These are phyloP conservation scores for Dolichotis patagonum DNA, from an alignment of 2,113 vertebrate species.

Conservation along the genomic window DNA sequence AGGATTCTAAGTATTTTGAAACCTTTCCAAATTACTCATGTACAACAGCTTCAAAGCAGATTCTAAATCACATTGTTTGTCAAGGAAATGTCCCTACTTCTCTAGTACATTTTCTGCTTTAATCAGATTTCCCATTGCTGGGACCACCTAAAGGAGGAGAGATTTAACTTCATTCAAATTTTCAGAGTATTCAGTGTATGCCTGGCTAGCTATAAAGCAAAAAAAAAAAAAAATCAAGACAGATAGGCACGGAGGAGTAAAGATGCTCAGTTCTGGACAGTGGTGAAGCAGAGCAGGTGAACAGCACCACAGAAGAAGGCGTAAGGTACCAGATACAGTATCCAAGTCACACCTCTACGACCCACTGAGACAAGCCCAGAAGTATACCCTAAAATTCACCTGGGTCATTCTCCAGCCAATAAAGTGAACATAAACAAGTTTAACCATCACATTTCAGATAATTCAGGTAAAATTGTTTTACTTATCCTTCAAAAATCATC, in stretches of 20 bases:
- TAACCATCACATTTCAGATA: neutral
- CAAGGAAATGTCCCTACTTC: neutral
- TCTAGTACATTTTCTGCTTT: neutral
- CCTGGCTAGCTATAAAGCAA: neutral
- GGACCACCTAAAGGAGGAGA: neutral
- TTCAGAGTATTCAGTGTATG: neutral
- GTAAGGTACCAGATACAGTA: neutral
- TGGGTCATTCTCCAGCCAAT: neutral
- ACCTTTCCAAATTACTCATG: neutral
- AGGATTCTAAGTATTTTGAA: neutral
- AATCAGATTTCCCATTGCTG: neutral
- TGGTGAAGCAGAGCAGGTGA: neutral
- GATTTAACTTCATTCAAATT: neutral
- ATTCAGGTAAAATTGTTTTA: neutral
- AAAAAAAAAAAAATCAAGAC: neutral
- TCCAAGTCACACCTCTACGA: neutral
- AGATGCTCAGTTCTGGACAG: neutral
- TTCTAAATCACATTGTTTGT: neutral
- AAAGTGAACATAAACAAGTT: neutral
- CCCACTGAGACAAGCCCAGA: neutral
- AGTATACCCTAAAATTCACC: neutral
- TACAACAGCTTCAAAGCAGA: neutral
- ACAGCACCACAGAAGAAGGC: neutral
- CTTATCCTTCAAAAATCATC: neutral
- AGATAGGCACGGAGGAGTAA: neutral